A percentile compares a stretch with the other conserved stretches of the same genome.
phyloP scores from a whole-genome alignment of 1,140 invertebrate genomes.

The Pararge aegeria region DNA sequence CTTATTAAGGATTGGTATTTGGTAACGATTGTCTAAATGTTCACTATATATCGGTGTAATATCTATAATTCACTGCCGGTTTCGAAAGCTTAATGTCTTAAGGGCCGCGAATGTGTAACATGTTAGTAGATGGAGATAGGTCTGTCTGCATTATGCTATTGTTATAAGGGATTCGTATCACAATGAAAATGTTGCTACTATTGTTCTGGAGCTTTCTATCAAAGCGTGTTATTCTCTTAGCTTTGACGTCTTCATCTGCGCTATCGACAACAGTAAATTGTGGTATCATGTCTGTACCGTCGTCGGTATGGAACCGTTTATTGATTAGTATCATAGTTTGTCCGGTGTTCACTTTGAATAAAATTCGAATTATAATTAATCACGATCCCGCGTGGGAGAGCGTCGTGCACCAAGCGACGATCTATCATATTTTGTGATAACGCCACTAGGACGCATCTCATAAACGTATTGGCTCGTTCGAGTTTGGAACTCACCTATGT shows the following conservation, averaged over 20 bases:
- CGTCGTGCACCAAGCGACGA: constrained; percentile 63
- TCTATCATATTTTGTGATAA: constrained; percentile 80
- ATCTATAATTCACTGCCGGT: background rate
- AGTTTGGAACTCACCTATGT: constrained; percentile 57
- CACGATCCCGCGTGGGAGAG: constrained; percentile 74
- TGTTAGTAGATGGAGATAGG: constrained; percentile 30
- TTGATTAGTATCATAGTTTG: constrained; percentile 78
- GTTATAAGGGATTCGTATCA: constrained; percentile 46
- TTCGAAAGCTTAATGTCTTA: constrained; percentile 1
- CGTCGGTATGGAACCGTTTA: constrained; percentile 77
- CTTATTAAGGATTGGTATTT: background rate
- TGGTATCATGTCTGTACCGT: constrained; percentile 71
- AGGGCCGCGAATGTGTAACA: constrained; percentile 26
- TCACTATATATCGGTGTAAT: background rate
- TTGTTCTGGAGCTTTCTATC: constrained; percentile 62
- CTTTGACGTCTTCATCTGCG: constrained; percentile 72
- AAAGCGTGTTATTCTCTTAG: constrained; percentile 50
- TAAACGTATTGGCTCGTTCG: constrained; percentile 65
- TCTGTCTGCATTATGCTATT: constrained; percentile 42
- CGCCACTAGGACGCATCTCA: constrained; percentile 68
- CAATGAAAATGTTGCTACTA: constrained; percentile 58
- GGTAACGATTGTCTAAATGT: background rate
- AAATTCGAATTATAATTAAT: constrained; percentile 80
- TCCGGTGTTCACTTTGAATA: constrained; percentile 79
- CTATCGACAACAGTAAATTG: constrained; percentile 74